Evolutionary conservation across 2,888 invertebrate genomes (phyloP).

Genomic region (Camponotus fellah): DNA sequence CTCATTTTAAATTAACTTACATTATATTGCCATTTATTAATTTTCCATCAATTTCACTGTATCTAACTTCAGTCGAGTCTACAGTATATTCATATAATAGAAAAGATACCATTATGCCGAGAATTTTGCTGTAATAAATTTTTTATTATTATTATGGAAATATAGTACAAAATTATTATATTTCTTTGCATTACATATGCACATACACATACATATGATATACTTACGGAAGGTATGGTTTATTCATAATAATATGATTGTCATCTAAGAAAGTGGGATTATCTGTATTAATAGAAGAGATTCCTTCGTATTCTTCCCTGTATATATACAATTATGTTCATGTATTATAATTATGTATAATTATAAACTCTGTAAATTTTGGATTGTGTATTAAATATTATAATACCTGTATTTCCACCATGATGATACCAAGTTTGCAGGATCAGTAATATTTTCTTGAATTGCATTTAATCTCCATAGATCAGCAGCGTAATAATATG

Average conservation of each 20-base stretch:
- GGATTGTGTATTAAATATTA: neutral
- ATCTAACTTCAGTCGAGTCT: constrained; percentile 79
- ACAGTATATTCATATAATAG: constrained; percentile 81
- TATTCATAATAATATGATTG: constrained; percentile 79
- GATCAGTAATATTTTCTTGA: constrained; percentile 70
- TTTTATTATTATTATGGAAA: constrained; percentile 5
- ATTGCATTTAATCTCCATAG: constrained; percentile 81
- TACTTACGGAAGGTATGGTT: constrained; percentile 83
- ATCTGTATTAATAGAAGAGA: constrained; percentile 64
- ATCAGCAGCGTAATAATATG: constrained; percentile 81
- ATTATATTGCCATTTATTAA: constrained; percentile 72
- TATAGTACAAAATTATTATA: constrained; percentile 7
- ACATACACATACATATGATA: neutral
- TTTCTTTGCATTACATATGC: neutral
- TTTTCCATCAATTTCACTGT: constrained; percentile 67
- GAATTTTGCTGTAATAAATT: constrained; percentile 76
- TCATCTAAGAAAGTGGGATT: constrained; percentile 80
- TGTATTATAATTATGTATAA: neutral
- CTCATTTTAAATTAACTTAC: constrained; percentile 70
- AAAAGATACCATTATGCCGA: constrained; percentile 80
- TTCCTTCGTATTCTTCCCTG: constrained; percentile 78
- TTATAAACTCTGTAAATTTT: neutral
- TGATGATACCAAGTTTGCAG: constrained; percentile 72
- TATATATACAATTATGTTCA: constrained; percentile 31
- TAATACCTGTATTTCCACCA: constrained; percentile 82